A percentile compares a stretch with the other conserved stretches of the same genome.
phyloP scores from a whole-genome alignment of 2,797 vertebrate species.

The Betta splendens region DNA sequence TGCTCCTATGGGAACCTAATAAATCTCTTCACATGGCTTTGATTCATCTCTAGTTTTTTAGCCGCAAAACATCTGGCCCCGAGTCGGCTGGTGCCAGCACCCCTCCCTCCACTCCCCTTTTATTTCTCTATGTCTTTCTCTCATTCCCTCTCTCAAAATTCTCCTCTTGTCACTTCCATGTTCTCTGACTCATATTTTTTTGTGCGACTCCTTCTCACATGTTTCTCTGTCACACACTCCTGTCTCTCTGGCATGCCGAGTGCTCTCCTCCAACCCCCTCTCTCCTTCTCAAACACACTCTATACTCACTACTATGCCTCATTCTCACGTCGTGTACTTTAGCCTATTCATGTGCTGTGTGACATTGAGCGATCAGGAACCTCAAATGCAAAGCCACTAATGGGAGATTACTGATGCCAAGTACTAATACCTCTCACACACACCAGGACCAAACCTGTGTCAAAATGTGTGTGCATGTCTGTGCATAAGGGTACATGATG shows the following conservation, averaged over 20 bases:
- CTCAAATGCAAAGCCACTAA: constrained; percentile 66
- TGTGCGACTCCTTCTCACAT: constrained; percentile 64
- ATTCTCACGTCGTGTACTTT: constrained; percentile 55
- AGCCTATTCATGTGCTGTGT: constrained; percentile 52
- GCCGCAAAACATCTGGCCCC: constrained; percentile 84
- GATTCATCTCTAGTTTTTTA: constrained; percentile 82
- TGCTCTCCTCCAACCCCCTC: constrained; percentile 9
- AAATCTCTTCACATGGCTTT: constrained; percentile 85
- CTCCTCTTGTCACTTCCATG: constrained; percentile 71
- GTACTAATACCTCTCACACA: constrained; percentile 67
- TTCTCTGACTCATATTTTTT: constrained; percentile 62
- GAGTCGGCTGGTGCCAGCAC: constrained; percentile 76
- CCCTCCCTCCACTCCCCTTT: constrained; percentile 50
- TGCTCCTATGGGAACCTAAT: constrained; percentile 82
- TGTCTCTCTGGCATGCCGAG: constrained; percentile 37
- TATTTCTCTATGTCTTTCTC: constrained; percentile 54
- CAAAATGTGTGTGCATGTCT: constrained; percentile 16
- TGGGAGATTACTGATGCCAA: constrained; percentile 71
- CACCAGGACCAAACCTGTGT: constrained; percentile 57
- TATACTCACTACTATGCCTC: constrained; percentile 21
- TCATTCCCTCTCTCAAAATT: constrained; percentile 41
- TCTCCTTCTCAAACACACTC: not conserved
- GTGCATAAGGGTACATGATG: constrained; percentile 21
- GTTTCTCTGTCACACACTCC: constrained; percentile 60
- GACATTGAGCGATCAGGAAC: constrained; percentile 65